Base-by-base conservation (phyloP, 2,888 invertebrate species). In the Drosophila niveifrons region DNA sequence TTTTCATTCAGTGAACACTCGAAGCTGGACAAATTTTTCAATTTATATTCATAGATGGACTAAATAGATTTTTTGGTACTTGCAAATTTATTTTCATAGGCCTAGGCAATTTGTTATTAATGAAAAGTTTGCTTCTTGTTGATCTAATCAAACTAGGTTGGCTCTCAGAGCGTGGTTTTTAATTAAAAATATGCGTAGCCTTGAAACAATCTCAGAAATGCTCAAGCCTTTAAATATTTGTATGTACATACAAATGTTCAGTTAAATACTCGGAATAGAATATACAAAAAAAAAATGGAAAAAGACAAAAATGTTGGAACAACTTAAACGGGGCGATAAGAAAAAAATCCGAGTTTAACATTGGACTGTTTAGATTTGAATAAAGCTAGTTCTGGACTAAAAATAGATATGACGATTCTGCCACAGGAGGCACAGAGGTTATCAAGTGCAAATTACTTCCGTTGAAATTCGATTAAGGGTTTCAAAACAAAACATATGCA, bases 101-200 rank as follows among this genome's bases (percentile, higher is more conserved):
- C 72, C 58, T 50, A 62, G 51, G 69, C 78, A 72, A 65, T 69
- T 76, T 65, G 48, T 68, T 56, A 44, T 58, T 57, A 78, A 84
- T 71, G 36, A 66, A 67, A 66, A 61, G 62, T 70, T 63, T 66
- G 48, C 56, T 72, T 67, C 69, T 78, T 55, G 70, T 61, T 66
- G 85, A 89, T 86, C 72, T 80, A 76, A 86, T 86, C 85, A 82
- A 84, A 71, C 59, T 87, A 66, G 80, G 87, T 75, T 87, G 70
- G 41, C 71, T 63, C 53, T 66, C 53, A 17, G 56, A 65, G 57
- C 55, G 53, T 58, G 67, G 55, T 64, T 88, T 82, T 88, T 82
- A 87, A 86, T 89, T 86, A 73, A 82, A 82, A 82, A 80, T 74
- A 74, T 69, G 55, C 28, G 57, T 85, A 81, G 87, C 85, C 85